Conservation (phyloP, 2,797 vertebrate species). For the Benthosema pterotum region DNA sequence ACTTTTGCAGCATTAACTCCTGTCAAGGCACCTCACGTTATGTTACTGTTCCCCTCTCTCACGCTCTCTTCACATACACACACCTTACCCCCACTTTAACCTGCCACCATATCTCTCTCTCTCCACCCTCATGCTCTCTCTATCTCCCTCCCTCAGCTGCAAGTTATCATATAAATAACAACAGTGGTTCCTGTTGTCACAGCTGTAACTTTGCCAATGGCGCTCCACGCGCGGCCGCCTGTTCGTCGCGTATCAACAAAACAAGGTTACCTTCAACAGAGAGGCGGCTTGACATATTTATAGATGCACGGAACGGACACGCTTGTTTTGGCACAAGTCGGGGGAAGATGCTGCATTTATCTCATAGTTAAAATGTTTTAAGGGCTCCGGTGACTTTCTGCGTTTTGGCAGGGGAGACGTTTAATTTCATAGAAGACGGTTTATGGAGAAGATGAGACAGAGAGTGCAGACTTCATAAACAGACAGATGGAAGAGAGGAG, state of each 20-base stretch:
- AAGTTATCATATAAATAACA: constrained; percentile 50
- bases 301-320: constrained; percentile 22
- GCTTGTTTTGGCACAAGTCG: constrained; percentile 29
- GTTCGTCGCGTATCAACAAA: constrained; percentile 47
- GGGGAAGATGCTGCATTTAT: constrained; percentile 21
- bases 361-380: constrained; percentile 29
- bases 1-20: too few species aligned
- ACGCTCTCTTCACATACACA: not conserved
- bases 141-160: constrained; percentile 26
- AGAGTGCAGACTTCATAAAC: constrained; percentile 21
- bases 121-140: not conserved
- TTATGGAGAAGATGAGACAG: constrained; percentile 23
- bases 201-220: constrained; percentile 55
- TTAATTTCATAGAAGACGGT: constrained; percentile 43
- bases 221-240: constrained; percentile 27
- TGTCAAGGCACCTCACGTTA: too few species aligned
- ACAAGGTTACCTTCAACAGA: constrained; percentile 61
- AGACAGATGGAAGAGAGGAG: constrained; percentile 4
- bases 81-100: not conserved
- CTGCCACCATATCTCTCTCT: not conserved
- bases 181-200: constrained; percentile 51
- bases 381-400: constrained; percentile 24
- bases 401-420: constrained; percentile 26
- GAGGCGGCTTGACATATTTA: constrained; percentile 49
- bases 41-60: not conserved